Percentiles rank a stretch among this genome's conserved stretches.
Evolutionary conservation across 1,140 invertebrate species (phyloP).

Genomic region (Drosophila sp.): DNA sequence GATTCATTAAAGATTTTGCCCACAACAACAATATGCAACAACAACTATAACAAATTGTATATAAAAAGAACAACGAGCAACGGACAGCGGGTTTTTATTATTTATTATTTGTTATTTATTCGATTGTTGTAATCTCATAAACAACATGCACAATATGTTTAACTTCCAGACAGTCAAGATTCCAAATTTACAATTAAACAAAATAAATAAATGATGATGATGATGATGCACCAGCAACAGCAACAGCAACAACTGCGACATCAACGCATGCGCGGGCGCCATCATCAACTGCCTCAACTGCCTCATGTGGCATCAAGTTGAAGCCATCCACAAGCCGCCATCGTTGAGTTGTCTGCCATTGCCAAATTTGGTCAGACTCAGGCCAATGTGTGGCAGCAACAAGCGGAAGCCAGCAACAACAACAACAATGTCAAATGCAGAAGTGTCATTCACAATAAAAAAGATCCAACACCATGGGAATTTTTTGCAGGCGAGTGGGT

Average conservation of each 20-base stretch:
- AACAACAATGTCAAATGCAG: constrained; percentile 55
- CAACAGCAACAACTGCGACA: constrained; percentile 31
- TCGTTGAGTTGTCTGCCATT: constrained; percentile 42
- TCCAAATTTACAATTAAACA: constrained; percentile 72
- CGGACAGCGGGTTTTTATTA: constrained; percentile 44
- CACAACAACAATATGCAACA: constrained; percentile 30
- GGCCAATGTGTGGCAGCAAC: constrained; percentile 44
- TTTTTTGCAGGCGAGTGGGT: constrained; percentile 72
- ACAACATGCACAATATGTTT: constrained; percentile 72
- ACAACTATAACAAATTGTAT: constrained; percentile 36
- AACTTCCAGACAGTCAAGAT: constrained; percentile 28
- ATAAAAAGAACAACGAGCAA: constrained; percentile 35
- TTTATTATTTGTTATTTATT: constrained; percentile 80
- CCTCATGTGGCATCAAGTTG: constrained; percentile 46
- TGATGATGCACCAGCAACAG: constrained; percentile 41
- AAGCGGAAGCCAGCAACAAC: constrained; percentile 54
- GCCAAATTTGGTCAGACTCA: constrained; percentile 76
- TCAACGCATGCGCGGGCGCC: constrained; percentile 79
- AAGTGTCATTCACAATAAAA: constrained; percentile 65
- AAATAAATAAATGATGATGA: constrained; percentile 79
- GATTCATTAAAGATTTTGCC: constrained; percentile 67
- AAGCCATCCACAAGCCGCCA: constrained; percentile 26
- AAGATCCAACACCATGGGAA: constrained; percentile 65
- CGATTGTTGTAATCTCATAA: constrained; percentile 77
- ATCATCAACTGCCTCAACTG: constrained; percentile 73